Evolutionary conservation across 2,113 vertebrate species (phyloP).

Genomic region (Xiphophorus hellerii): DNA sequence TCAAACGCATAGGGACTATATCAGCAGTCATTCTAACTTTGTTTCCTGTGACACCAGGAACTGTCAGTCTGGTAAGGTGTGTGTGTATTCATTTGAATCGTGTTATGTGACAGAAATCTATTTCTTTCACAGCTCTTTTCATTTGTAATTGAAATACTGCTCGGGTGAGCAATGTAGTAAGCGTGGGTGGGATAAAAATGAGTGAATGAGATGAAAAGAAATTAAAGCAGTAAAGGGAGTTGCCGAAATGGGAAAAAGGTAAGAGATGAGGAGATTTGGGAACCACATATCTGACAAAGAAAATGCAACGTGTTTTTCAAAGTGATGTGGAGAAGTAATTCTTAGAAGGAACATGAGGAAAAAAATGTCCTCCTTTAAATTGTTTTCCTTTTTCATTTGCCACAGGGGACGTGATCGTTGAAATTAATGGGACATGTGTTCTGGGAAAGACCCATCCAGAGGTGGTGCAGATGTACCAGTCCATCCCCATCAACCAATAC

Average conservation of each 20-base stretch:
- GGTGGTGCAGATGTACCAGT: slow-evolving; percentile 98
- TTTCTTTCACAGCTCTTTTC: slow-evolving; percentile 3
- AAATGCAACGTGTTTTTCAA: slow-evolving; percentile 19
- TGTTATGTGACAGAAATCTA: slow-evolving; percentile 39
- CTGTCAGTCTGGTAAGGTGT: slow-evolving; percentile 12
- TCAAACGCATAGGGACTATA: no score
- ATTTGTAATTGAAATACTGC: slow-evolving; percentile 29
- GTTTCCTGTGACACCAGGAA: slow-evolving; percentile 11
- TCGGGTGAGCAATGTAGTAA: slow-evolving; percentile 34
- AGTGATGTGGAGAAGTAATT: slow-evolving; percentile 27
- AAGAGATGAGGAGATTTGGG: slow-evolving; percentile 38
- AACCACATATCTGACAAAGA: slow-evolving; percentile 17
- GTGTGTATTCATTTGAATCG: slow-evolving; percentile 12
- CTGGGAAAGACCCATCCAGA: slow-evolving; percentile 97
- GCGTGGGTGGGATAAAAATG: slow-evolving; percentile 29
- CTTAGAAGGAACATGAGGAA: slow-evolving; percentile 36
- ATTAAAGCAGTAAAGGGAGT: slow-evolving; percentile 13
- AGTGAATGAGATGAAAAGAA: slow-evolving; percentile 45
- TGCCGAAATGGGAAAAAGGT: slow-evolving; percentile 38
- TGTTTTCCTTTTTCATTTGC: slow-evolving; percentile 4
- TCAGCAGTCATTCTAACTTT: no score
- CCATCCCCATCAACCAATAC: slow-evolving; percentile 92
- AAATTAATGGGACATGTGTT: slow-evolving; percentile 94
- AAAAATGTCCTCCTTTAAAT: not conserved
- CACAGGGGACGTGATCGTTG: slow-evolving; percentile 95